Percentiles rank a stretch among this genome's conserved stretches.
These are phyloP conservation scores for Montifringilla adamsi DNA, from an alignment of 2,113 vertebrate genomes.

Conservation along the genomic window DNA sequence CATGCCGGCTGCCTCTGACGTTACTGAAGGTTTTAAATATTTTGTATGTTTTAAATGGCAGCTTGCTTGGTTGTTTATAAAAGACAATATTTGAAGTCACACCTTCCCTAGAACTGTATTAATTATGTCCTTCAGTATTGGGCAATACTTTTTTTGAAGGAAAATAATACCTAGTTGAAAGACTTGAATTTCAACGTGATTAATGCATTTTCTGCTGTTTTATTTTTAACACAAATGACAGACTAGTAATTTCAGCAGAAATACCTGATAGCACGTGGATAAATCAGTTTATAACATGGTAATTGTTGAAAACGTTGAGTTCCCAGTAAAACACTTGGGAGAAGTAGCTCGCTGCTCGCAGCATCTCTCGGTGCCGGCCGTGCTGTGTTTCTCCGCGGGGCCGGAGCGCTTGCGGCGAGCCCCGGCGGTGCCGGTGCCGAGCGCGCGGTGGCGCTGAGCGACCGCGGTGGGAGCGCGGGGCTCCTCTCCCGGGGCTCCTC, in stretches of 20 bases:
- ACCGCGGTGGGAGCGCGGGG: neutral
- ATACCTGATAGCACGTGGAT: neutral
- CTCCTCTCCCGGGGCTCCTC: too few species aligned
- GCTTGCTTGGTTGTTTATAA: neutral
- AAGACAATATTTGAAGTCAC: neutral
- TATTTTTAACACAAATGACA: neutral
- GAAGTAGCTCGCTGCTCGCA: accelerated
- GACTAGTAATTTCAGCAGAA: neutral
- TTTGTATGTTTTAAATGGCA: neutral
- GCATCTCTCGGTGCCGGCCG: neutral
- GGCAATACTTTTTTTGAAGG: neutral
- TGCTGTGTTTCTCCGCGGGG: neutral
- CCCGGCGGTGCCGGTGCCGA: slow-evolving; percentile 24
- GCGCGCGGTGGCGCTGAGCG: slow-evolving; percentile 67
- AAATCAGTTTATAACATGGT: neutral
- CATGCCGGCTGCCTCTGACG: neutral
- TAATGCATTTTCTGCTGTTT: neutral
- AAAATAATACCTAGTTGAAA: neutral
- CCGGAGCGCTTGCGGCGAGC: neutral
- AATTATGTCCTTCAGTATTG: neutral
- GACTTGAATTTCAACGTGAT: neutral
- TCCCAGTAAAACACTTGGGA: neutral
- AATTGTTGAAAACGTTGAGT: neutral
- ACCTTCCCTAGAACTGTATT: neutral
- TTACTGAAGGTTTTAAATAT: neutral